Evolutionary conservation across 2,797 vertebrate species (phyloP).

Genomic region (Premnoplex brunnescens): DNA sequence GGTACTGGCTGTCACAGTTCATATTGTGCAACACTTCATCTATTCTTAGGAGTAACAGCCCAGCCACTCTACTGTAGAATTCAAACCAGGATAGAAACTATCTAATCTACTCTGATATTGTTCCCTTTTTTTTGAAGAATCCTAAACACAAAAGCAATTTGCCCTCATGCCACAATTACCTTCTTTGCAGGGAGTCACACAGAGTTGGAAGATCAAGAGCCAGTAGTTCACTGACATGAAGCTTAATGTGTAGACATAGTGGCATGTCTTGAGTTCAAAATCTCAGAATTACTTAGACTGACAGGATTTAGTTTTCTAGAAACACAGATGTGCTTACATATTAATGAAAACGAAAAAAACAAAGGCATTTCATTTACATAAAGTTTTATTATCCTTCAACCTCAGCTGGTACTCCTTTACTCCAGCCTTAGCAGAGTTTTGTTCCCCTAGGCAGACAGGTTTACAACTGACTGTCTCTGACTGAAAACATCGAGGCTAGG

Average conservation of each 20-base stretch:
- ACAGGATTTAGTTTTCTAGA: neutral
- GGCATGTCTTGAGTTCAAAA: neutral
- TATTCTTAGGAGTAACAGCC: neutral
- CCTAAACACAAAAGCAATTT: neutral
- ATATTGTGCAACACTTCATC: neutral
- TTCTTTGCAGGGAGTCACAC: neutral
- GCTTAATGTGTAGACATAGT: neutral
- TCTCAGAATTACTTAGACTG: neutral
- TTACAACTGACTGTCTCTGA: neutral
- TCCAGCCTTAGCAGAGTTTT: neutral
- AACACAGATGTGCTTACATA: neutral
- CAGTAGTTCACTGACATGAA: neutral
- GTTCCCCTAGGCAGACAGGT: neutral
- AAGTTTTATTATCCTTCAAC: conserved; percentile 54
- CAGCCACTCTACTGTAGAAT: neutral
- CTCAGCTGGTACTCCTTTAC: neutral
- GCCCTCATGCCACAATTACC: neutral
- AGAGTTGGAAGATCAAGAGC: neutral
- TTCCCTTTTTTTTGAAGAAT: neutral
- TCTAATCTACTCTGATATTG: neutral
- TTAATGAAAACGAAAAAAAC: neutral
- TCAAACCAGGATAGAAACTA: neutral
- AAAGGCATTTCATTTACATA: neutral
- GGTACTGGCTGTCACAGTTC: neutral
- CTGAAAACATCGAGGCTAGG: conserved; percentile 73